These are phyloP conservation scores for Timema podura DNA, from an alignment of 2,888 invertebrate genomes.

Conservation along the genomic window DNA sequence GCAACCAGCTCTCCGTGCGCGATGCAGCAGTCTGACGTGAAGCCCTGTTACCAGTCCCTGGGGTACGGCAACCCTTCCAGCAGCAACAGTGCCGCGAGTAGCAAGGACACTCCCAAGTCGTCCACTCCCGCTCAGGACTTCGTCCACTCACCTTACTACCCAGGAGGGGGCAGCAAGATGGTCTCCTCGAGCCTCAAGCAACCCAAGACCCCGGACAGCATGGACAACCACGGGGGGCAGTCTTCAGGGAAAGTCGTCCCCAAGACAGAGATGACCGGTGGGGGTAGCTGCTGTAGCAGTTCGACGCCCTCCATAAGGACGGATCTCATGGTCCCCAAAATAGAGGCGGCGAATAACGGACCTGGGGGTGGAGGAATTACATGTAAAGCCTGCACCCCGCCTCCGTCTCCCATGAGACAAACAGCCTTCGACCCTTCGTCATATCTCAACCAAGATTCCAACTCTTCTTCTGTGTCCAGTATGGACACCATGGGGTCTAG, in stretches of 20 bases:
- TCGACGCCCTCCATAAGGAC: conserved; percentile 29
- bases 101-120: conserved; percentile 30
- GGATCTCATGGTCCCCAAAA: conserved; percentile 62
- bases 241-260: conserved; percentile 39
- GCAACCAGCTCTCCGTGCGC: conserved; percentile 33
- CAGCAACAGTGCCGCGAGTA: conserved; percentile 18
- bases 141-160: conserved; percentile 44
- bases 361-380: conserved; percentile 38
- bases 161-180: conserved; percentile 31
- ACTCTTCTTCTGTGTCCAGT: conserved; percentile 62
- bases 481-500: conserved; percentile 57
- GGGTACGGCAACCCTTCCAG: conserved; percentile 36
- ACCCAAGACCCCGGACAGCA: conserved; percentile 50
- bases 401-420: conserved; percentile 44
- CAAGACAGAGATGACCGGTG: conserved; percentile 43
- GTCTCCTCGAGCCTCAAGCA: conserved; percentile 42
- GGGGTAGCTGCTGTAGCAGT: conserved; percentile 47
- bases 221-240: conserved; percentile 22
- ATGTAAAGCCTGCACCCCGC: conserved; percentile 48
- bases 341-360: conserved; percentile 51
- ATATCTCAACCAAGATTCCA: conserved; percentile 65
- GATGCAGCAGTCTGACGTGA: conserved; percentile 42
- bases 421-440: conserved; percentile 53
- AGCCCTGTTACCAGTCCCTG: conserved; percentile 45
- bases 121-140: conserved; percentile 34